Conservation (phyloP, 2,888 invertebrate genomes). For the Drosophila ochracea region DNA sequence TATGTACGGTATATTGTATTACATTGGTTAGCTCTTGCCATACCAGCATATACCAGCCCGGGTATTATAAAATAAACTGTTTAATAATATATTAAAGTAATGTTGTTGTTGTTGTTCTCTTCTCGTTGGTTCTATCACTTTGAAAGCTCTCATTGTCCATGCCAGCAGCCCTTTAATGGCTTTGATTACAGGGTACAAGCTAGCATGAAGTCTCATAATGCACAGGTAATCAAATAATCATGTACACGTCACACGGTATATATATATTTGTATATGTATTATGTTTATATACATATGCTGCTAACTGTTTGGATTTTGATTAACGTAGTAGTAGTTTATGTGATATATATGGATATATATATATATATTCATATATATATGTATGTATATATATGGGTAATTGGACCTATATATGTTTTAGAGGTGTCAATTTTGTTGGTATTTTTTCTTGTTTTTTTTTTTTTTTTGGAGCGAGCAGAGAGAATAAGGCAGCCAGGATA, state of each 20-base stretch:
- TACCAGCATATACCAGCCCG: background rate
- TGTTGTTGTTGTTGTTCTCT: background rate
- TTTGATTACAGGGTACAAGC: conserved; percentile 36
- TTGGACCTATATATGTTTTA: conserved; percentile 24
- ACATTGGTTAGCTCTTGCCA: background rate
- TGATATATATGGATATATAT: conserved; percentile 1
- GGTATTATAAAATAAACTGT: background rate
- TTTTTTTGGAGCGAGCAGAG: conserved; percentile 7
- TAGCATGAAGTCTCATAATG: conserved; percentile 18
- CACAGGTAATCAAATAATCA: conserved; percentile 14
- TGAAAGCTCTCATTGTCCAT: conserved; percentile 6
- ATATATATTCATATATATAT: conserved; percentile 1
- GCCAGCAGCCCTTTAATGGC: conserved; percentile 20
- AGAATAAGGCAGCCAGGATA: conserved; percentile 9
- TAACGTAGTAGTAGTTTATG: background rate
- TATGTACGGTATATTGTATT: background rate
- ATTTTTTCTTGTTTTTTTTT: background rate
- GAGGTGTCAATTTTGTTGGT: conserved; percentile 19
- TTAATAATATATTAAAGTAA: background rate
- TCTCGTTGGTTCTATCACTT: background rate
- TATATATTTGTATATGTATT: conserved; percentile 9
- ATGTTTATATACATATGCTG: conserved; percentile 37
- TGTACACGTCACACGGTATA: background rate
- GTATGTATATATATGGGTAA: conserved; percentile 5
- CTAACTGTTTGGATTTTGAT: conserved; percentile 22